Conservation (phyloP, 1,140 invertebrate genomes). For the Trigoniulus corallinus region DNA sequence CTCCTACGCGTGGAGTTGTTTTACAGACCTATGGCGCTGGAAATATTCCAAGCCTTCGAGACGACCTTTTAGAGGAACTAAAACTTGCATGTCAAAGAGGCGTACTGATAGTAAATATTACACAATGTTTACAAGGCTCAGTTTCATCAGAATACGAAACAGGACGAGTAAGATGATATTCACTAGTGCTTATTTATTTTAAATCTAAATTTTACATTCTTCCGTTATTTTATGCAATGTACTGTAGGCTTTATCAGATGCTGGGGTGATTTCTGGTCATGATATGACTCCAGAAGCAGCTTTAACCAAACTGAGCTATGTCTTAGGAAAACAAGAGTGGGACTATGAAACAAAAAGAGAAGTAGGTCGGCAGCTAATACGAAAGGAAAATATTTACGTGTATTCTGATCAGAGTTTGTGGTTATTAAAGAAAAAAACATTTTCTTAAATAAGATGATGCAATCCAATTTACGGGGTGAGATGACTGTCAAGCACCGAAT, state of each 20-base stretch:
- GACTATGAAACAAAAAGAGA: slow-evolving; percentile 48
- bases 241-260: slow-evolving; percentile 30
- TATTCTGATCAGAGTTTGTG: no score
- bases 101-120: slow-evolving; percentile 81
- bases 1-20: slow-evolving; percentile 73
- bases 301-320: slow-evolving; percentile 76
- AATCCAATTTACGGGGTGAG: slow-evolving; percentile 49
- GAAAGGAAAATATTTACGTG: no score
- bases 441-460: slow-evolving; percentile 73
- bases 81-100: slow-evolving; percentile 53
- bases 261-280: slow-evolving; percentile 67
- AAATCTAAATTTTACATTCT: neutral
- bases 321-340: slow-evolving; percentile 68
- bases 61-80: slow-evolving; percentile 63
- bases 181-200: neutral
- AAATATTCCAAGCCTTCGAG: slow-evolving; percentile 69
- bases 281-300: slow-evolving; percentile 95
- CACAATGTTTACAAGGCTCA: slow-evolving; percentile 61
- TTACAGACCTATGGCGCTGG: slow-evolving; percentile 85
- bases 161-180: slow-evolving; percentile 41
- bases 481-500: slow-evolving; percentile 20
- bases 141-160: slow-evolving; percentile 65
- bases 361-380: no score
- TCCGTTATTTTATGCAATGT: neutral
- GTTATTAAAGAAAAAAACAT: no score